A percentile compares a stretch with the other conserved stretches of the same genome.
Conservation (phyloP, 2,888 invertebrate genomes). For the Dioctria rufipes region DNA sequence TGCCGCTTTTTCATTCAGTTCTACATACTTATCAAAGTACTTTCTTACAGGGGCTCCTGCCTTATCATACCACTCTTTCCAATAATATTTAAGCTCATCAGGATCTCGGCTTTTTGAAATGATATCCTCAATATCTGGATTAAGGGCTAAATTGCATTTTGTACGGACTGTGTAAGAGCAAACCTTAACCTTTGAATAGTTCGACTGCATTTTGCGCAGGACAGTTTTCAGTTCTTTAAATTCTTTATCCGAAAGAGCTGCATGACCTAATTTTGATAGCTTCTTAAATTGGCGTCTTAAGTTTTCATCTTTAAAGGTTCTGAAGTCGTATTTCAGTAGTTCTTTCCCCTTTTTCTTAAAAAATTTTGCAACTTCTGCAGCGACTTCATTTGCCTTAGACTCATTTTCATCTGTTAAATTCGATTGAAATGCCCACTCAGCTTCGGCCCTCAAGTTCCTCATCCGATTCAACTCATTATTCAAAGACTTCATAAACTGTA, state of each 20-base stretch:
- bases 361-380: constrained; percentile 67
- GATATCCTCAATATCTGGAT: constrained; percentile 82
- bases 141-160: constrained; percentile 81
- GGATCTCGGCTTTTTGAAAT: constrained; percentile 81
- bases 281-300: constrained; percentile 83
- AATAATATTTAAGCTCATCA: constrained; percentile 83
- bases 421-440: constrained; percentile 83
- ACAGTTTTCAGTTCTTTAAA: constrained; percentile 76
- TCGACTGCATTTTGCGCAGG: constrained; percentile 81
- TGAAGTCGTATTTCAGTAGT: constrained; percentile 78
- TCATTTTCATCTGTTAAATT: constrained; percentile 84
- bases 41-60: constrained; percentile 78
- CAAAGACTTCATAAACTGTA: constrained; percentile 76
- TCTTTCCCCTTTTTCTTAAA: constrained; percentile 68
- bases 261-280: constrained; percentile 80
- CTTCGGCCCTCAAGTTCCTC: constrained; percentile 75
- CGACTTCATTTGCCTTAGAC: constrained; percentile 69
- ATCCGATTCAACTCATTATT: constrained; percentile 76
- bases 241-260: constrained; percentile 81
- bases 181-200: constrained; percentile 84
- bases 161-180: constrained; percentile 78
- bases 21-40: constrained; percentile 78
- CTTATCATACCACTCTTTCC: constrained; percentile 85
- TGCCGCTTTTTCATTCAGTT: constrained; percentile 80
- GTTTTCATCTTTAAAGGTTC: constrained; percentile 78